Base-by-base conservation (phyloP, 2,797 vertebrate genomes). In the Bovichtus diacanthus region DNA sequence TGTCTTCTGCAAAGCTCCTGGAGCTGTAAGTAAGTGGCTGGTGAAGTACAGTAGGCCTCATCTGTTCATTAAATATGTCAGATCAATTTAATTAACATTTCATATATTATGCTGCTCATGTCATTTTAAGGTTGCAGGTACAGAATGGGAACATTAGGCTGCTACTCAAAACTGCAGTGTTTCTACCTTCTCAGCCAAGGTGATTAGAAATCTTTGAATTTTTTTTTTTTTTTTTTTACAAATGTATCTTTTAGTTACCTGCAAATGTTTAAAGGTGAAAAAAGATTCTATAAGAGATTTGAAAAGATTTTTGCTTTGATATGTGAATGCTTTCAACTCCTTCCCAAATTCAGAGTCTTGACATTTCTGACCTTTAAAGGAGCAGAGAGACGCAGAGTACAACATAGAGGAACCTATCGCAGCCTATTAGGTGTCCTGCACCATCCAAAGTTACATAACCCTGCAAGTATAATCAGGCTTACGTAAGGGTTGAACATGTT, bases 1-100 rank as follows among this genome's bases (percentile, higher is more conserved):
- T 73, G 74, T 75, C 63, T 34, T 49, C 51, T 58, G 38, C 19
- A 39, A 13, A 78, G 53, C 67, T 74, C 63, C 65, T 49, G 19
- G 21, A 77, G 50, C 49, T 62, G 7, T 46, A 63, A 70, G 64
- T 51, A 23, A 43, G 34, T 13, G 54, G 51, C 56, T 39, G 34
- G 39, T 23, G 38, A 31, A 29, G 56, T 23, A 41, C 68, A 31
- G 46, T 11, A 15, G 18, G 19, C 18, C 16, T 43, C 38, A 25
- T 51, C 19, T 58, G 65, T 56, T 46, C 16, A 34, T 9, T 56
- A 16, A 58, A 38, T 12, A n/a, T 25, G 27, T 47, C 47, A 66
- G 23, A 19, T 39, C 34, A 31, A 47, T 56, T 76, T 39, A 53
- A 59, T 34, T 25, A 50, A 15, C 53, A 27, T 47, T 49, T 23